A percentile compares a stretch with the other conserved stretches of the same genome.
Evolutionary conservation across 37 sponge, comb jelly and placozoan species (phyloP).

Genomic region (Haliclona indistincta): DNA sequence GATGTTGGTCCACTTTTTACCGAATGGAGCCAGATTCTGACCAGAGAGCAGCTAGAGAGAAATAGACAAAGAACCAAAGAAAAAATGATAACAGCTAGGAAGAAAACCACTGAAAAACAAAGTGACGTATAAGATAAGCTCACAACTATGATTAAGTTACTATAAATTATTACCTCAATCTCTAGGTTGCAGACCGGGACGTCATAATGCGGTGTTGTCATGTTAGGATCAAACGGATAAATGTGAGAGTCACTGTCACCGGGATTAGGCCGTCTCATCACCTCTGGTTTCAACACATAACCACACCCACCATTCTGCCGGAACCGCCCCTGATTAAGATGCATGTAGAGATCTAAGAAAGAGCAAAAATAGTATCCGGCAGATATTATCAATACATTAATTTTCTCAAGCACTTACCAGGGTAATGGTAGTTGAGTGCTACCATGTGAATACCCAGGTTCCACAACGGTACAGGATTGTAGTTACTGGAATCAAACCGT

Average conservation of each 20-base stretch:
- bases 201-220: slow-evolving; percentile 40
- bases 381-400: background rate
- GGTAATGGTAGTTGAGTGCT: slow-evolving; percentile 75
- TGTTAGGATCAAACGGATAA: slow-evolving; percentile 26
- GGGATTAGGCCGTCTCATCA: slow-evolving; percentile 45
- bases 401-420: slow-evolving; percentile 30
- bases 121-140: no score
- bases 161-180: slow-evolving; percentile 46
- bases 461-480: slow-evolving; percentile 66
- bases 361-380: background rate
- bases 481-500: slow-evolving; percentile 75
- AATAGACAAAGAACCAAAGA: no score
- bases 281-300: slow-evolving; percentile 73
- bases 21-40: slow-evolving; percentile 39
- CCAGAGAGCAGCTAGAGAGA: slow-evolving; percentile 59
- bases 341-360: slow-evolving; percentile 51
- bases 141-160: no score
- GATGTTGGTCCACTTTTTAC: slow-evolving; percentile 28
- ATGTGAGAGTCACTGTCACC: background rate
- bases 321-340: slow-evolving; percentile 81
- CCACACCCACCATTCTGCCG: slow-evolving; percentile 84
- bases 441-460: slow-evolving; percentile 78
- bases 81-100: background rate
- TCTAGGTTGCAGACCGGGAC: slow-evolving; percentile 47
- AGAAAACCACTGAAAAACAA: background rate